Base-by-base conservation (phyloP, 1,140 invertebrate species). In the Cataglyphis hispanica region DNA sequence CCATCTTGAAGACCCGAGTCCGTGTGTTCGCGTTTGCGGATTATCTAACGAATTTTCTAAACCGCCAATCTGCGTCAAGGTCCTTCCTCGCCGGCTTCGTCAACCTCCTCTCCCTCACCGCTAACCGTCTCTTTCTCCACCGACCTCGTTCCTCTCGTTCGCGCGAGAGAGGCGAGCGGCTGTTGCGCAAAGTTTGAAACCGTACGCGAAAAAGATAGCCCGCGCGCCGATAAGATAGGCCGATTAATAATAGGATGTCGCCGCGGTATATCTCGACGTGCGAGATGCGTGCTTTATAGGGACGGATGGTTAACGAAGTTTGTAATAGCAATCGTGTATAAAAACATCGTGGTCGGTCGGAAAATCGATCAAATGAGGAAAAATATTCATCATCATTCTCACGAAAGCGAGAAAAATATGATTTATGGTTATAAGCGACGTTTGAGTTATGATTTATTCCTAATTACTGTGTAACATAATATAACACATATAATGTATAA, bases 41-140 rank as follows among this genome's bases (percentile, higher is more conserved):
- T 90, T 90, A 90, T 90, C 89, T 90, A 90, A 91, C 89, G 80
- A 91, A 91, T 90, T 90, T 81, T 90, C 89, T 90, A 88, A 90
- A 90, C 72, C 69, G 75, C 84, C 61, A 46, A 56, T 53, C 34
- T 13, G 72, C 69, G 43, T 84, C 89, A 88, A 90, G 89, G 86
- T 90, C 77, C 66, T 58, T 40, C 40, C 76, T 53, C 63, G 46
- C 16, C 46, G n/a, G 19, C 63, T 70, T 40, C 67, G 34, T 34
- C 76, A 22, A 16, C 34, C 69, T 53, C 11, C 37, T 27, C 11
- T 50, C 34, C 46, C 31, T 34, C 27, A 34, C 8, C 31, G 22
- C 34, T 16, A 37, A 53, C 58, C 80, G 16, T 34, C 70, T 22
- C 37, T 64, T 40, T 40, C 19, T 60, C 8, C n/a, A 27, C 56